Evolutionary conservation across 2,797 vertebrate species (phyloP).

Genomic region (Enteromius argenteus): DNA sequence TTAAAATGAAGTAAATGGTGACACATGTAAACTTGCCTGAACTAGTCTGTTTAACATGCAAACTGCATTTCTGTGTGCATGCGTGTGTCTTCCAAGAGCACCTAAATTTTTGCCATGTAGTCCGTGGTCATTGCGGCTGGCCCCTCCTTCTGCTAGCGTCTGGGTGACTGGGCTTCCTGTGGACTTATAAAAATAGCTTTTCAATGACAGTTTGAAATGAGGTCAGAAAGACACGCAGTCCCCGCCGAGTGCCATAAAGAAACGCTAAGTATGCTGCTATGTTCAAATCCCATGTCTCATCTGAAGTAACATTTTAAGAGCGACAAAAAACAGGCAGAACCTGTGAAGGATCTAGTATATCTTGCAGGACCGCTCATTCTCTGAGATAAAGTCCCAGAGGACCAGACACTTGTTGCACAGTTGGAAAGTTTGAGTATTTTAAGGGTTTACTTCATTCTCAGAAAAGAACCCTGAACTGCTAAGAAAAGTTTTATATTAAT

Average conservation of each 20-base stretch:
- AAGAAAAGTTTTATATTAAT: neutral
- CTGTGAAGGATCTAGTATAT: slow-evolving; percentile 12
- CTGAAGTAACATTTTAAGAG: slow-evolving; percentile 5
- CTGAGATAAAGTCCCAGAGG: neutral
- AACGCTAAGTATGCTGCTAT: neutral
- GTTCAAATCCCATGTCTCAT: slow-evolving; percentile 33
- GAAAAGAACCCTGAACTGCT: neutral
- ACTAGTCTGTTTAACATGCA: neutral
- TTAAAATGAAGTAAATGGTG: slow-evolving; percentile 5
- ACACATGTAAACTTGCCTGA: neutral
- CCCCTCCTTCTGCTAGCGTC: slow-evolving; percentile 32
- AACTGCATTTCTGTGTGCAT: neutral
- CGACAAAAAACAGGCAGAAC: slow-evolving; percentile 14
- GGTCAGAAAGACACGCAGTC: slow-evolving; percentile 72
- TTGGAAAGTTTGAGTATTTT: neutral
- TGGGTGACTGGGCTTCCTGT: slow-evolving; percentile 73
- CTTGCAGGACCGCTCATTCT: neutral
- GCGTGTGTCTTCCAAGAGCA: slow-evolving; percentile 14
- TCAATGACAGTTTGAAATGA: slow-evolving; percentile 78
- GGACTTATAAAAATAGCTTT: slow-evolving; percentile 80
- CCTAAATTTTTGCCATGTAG: slow-evolving; percentile 40
- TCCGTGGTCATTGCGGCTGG: slow-evolving; percentile 43
- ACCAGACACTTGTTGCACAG: neutral
- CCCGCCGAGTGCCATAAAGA: slow-evolving; percentile 53
- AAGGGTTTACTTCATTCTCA: neutral